A percentile compares a stretch with the other conserved stretches of the same genome.
Evolutionary conservation across 2,888 invertebrate species (phyloP).

Genomic region (Cryptophagus acutangulus): DNA sequence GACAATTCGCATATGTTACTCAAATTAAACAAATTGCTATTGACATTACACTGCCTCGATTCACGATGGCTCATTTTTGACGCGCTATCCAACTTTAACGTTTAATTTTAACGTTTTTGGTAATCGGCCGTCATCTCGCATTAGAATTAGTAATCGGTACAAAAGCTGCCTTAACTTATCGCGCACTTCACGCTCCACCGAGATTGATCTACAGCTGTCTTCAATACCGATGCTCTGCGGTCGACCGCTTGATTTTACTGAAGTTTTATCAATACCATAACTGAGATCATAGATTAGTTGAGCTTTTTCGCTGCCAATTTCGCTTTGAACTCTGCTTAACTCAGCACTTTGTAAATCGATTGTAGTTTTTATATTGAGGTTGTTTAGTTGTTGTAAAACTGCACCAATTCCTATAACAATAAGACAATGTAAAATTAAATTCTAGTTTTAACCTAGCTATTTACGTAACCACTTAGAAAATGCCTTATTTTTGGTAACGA

Average conservation of each 20-base stretch:
- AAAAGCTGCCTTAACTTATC: constrained; percentile 66
- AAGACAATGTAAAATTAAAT: too few relatives aligned
- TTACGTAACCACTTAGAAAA: too few relatives aligned
- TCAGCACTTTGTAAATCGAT: constrained; percentile 62
- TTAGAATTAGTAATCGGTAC: constrained; percentile 64
- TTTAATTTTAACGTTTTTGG: constrained; percentile 72
- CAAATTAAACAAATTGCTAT: constrained; percentile 58
- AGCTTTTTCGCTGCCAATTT: constrained; percentile 65
- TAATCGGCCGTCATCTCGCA: constrained; percentile 72
- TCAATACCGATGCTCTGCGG: constrained; percentile 77
- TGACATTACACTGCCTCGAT: constrained; percentile 69
- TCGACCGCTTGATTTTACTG: constrained; percentile 69
- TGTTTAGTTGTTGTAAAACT: constrained; percentile 62
- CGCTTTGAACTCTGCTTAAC: constrained; percentile 52
- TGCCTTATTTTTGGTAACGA: too few relatives aligned
- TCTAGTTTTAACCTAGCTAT: too few relatives aligned
- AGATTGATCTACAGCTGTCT: constrained; percentile 71
- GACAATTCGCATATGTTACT: constrained; percentile 38
- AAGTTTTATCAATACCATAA: constrained; percentile 68
- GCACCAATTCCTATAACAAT: constrained; percentile 79
- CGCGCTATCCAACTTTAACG: constrained; percentile 62
- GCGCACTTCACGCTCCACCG: constrained; percentile 67
- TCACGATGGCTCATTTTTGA: constrained; percentile 64
- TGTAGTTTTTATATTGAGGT: constrained; percentile 62
- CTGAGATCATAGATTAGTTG: constrained; percentile 64